Conservation (phyloP, 2,888 invertebrate genomes). For the Tetragnatha montana region DNA sequence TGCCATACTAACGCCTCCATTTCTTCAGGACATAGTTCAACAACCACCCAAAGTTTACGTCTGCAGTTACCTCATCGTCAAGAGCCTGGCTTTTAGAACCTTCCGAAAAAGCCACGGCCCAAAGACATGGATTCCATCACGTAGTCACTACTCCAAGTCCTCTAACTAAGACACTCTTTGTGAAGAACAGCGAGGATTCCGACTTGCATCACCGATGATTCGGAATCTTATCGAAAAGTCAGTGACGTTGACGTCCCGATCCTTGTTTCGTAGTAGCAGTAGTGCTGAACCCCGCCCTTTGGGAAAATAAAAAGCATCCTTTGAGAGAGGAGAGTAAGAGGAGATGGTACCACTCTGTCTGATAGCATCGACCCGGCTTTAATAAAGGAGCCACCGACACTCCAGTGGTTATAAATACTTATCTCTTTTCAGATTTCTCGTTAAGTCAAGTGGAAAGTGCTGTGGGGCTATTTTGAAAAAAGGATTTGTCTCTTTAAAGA, state of each 20-base stretch:
- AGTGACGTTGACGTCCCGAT: constrained; percentile 24
- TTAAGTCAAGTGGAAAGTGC: constrained; percentile 13
- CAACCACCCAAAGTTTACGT: no score
- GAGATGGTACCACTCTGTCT: constrained; percentile 62
- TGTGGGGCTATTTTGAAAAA: constrained; percentile 36
- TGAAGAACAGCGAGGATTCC: neutral
- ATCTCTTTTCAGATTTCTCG: constrained; percentile 13
- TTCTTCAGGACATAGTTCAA: no score
- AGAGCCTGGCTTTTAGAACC: neutral
- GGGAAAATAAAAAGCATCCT: constrained; percentile 24
- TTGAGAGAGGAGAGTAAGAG: constrained; percentile 38
- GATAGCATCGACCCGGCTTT: constrained; percentile 42
- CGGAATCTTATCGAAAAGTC: constrained; percentile 60
- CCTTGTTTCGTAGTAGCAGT: constrained; percentile 18
- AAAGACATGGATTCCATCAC: constrained; percentile 53
- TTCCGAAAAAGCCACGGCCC: neutral
- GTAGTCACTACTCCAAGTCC: constrained; percentile 36
- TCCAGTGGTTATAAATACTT: constrained; percentile 46
- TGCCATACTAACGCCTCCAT: no score
- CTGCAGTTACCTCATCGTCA: no score
- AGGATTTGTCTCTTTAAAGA: neutral
- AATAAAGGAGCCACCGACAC: constrained; percentile 22
- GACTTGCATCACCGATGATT: neutral
- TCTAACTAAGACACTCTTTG: constrained; percentile 35
- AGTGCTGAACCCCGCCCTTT: constrained; percentile 4